These are phyloP conservation scores for Syngnathus floridae DNA, from an alignment of 2,113 vertebrate genomes.

Conservation along the genomic window DNA sequence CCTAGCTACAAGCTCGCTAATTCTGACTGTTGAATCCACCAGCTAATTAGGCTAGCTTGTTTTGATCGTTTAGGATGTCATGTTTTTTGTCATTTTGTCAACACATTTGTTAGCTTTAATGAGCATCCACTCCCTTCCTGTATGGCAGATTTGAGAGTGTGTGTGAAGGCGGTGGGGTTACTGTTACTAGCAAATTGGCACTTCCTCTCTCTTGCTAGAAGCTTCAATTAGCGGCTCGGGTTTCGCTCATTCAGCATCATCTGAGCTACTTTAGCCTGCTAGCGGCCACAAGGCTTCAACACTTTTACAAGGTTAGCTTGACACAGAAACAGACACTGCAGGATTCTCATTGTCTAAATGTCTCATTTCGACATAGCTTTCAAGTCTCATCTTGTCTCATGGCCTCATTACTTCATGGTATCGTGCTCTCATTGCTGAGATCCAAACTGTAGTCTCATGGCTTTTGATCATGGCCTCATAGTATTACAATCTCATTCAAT, in stretches of 20 bases:
- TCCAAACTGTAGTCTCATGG: no score
- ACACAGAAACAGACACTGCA: not conserved
- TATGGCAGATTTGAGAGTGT: not conserved
- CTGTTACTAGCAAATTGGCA: conserved; percentile 28
- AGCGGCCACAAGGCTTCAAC: not conserved
- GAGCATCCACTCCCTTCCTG: not conserved
- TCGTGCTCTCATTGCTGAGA: not conserved
- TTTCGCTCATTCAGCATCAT: not conserved
- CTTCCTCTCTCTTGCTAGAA: not conserved
- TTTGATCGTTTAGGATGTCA: not conserved
- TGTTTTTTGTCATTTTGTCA: not conserved
- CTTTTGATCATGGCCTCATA: not conserved
- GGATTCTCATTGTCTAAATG: not conserved
- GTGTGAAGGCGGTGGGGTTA: no score
- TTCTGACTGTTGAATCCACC: not conserved
- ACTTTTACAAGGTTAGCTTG: not conserved
- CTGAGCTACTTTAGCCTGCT: not conserved
- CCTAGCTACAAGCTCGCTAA: not conserved
- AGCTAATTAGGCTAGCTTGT: not conserved
- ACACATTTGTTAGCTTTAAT: conserved; percentile 3
- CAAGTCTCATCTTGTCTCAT: not conserved
- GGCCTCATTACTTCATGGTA: not conserved
- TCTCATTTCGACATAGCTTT: not conserved
- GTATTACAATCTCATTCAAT: no score
- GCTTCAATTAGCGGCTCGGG: conserved; percentile 2